A percentile compares a stretch with the other conserved stretches of the same genome.
Evolutionary conservation across 2,113 vertebrate genomes (phyloP).

Genomic region (Myotis yumanensis): DNA sequence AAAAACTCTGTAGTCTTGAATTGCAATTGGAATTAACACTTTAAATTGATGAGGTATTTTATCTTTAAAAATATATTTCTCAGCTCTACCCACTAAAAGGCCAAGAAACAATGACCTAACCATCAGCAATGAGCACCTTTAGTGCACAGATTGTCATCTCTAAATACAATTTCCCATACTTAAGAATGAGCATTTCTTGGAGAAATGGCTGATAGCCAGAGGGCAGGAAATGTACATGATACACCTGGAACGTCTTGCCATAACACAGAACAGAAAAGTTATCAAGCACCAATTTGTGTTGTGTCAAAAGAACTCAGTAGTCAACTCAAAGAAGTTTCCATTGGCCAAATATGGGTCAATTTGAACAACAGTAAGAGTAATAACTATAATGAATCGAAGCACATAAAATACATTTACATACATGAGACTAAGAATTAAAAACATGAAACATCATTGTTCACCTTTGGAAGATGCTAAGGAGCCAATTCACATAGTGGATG

Average conservation of each 20-base stretch:
- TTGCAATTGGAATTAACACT: background rate
- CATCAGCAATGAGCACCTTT: background rate
- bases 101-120: background rate
- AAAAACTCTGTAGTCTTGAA: background rate
- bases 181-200: background rate
- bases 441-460: background rate
- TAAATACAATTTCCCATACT: background rate
- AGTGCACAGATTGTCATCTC: background rate
- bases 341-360: background rate
- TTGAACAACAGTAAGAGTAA: background rate
- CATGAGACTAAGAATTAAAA: background rate
- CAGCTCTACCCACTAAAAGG: background rate
- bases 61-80: constrained; percentile 21
- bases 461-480: background rate
- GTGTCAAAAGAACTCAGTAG: background rate
- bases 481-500: background rate
- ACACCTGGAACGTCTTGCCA: background rate
- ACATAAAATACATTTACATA: constrained; percentile 3
- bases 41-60: constrained; percentile 14
- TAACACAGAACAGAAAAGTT: background rate
- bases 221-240: background rate
- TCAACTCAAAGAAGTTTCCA: background rate
- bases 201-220: background rate
- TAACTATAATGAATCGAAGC: background rate
- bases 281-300: background rate